Percentiles rank a stretch among this genome's conserved stretches.
These are phyloP conservation scores for Megaceryle maxima DNA, from an alignment of 2,113 vertebrate species.

Conservation along the genomic window DNA sequence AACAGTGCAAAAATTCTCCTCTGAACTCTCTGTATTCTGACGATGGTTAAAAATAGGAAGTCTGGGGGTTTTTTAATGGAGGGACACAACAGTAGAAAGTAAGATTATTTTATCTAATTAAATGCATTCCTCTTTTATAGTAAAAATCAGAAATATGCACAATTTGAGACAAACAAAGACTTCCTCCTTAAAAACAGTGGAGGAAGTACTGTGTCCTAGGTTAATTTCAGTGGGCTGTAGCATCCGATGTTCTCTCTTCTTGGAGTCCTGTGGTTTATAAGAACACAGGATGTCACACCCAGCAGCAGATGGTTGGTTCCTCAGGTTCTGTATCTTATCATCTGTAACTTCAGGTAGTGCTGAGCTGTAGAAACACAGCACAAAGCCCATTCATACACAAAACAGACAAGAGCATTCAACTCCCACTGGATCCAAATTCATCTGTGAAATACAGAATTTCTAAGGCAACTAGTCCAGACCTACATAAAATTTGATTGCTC, in stretches of 20 bases:
- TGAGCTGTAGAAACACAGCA: neutral
- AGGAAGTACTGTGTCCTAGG: neutral
- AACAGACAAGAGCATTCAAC: neutral
- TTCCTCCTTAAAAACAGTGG: neutral
- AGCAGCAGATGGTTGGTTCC: neutral
- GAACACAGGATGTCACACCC: neutral
- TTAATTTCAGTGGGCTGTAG: neutral
- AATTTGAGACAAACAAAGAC: neutral
- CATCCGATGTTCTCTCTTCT: neutral
- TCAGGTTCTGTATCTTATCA: neutral
- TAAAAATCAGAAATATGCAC: neutral
- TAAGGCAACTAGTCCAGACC: neutral
- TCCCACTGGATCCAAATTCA: neutral
- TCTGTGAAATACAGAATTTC: neutral
- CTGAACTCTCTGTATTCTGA: neutral
- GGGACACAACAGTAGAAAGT: neutral
- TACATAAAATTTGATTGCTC: neutral
- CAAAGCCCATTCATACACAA: neutral
- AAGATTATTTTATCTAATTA: neutral
- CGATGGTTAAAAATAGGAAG: neutral
- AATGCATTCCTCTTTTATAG: neutral
- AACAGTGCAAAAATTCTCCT: neutral
- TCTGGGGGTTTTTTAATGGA: neutral
- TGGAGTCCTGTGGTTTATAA: neutral
- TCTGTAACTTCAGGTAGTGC: neutral